Evolutionary conservation across 2,888 invertebrate genomes (phyloP), one percentile per base, ranked within the genome.

Genomic region (Acronicta aceris): DNA sequence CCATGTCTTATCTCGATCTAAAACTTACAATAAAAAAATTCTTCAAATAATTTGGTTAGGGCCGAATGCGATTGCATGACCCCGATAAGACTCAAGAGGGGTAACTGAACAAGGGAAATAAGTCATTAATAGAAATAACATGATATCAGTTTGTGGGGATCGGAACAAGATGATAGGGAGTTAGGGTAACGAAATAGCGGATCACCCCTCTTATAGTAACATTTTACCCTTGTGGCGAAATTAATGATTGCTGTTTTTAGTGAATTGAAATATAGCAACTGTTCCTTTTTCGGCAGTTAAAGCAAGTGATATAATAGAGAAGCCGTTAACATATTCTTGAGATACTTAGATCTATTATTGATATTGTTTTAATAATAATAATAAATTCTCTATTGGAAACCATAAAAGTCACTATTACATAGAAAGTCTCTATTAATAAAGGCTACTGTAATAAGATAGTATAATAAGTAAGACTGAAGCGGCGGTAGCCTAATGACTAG

Each of bases 51-150:
- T 81, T 76, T 74, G 65, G 63, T 75, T 58, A 72, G 81, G 86
- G 78, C 65, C 74, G 71, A 81, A 79, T 55, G 71, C 71, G 85
- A 86, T 86, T 56, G 62, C 81, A 78, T 76, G 70, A 76, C 74
- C 69, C 73, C 64, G 77, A 78, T 76, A 73, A 76, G n/a, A 55
- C 16, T 56, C 42, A 33, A 33, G 50, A 57, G 70, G 74, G 79
- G 78, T 74, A 78, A 81, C 72, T 76, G 81, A 79, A 79, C 83
- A 84, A 83, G 86, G 85, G 89, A 85, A 89, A 85, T 89, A 87
- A 88, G 89, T 91, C 90, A 92, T 92, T 92, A 92, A 91, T 91
- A 90, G 88, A 89, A 89, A 89, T 88, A 88, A 86, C 84, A 79
- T 73, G 77, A 76, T 92, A 92, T 92, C 91, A 81, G 66, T 82